Base-by-base conservation (phyloP, 2,888 invertebrate species). In the Cacoxenus indagator region DNA sequence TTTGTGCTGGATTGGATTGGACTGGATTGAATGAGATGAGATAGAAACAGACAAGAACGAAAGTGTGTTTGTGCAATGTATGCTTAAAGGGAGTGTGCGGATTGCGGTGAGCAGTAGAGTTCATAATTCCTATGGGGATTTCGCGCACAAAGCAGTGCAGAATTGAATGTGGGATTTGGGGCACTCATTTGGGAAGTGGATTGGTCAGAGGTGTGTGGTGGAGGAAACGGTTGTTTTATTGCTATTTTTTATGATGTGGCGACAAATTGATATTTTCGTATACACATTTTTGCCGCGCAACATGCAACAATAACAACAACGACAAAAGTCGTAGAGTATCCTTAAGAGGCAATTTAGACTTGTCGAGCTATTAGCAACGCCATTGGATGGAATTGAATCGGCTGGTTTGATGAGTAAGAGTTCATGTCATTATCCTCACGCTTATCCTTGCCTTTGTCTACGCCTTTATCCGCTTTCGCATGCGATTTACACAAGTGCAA, bases 251-350 rank as follows among this genome's bases (percentile, higher is more conserved):
- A 81, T 80, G 81, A 80, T 77, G 76, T 78, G 78, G 78, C 81
- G 81, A 82, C 82, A 85, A 85, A 80, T 84, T 86, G 84, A 82
- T 84, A 84, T 84, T 82, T 81, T 76, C 74, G 11, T n/a, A 37
- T 8, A 37, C 37, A 14, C 37, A 14, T 37, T 45, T 75, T 75
- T 69, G 70, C 64, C 68, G 65, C 64, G 51, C 43, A 29, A n/a
- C 61, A 67, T 65, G 71, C 29, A 65, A 64, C 68, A 70, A 59
- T n/a, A 37, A 8, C 37, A 43, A n/a, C 45, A 19, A 51, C n/a
- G 14, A 48, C 17, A 48, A 17, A 17, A 48, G 48, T 14, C n/a
- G 46, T 46, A 46, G 62, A 43, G 54, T 64, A 70, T 29, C 71
- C 71, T 68, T 75, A 75, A 72, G 73, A 76, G 84, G 79, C 84